A percentile compares a stretch with the other conserved stretches of the same genome.
Conservation (phyloP, 2,888 invertebrate species). For the Balanococcus diminutus region DNA sequence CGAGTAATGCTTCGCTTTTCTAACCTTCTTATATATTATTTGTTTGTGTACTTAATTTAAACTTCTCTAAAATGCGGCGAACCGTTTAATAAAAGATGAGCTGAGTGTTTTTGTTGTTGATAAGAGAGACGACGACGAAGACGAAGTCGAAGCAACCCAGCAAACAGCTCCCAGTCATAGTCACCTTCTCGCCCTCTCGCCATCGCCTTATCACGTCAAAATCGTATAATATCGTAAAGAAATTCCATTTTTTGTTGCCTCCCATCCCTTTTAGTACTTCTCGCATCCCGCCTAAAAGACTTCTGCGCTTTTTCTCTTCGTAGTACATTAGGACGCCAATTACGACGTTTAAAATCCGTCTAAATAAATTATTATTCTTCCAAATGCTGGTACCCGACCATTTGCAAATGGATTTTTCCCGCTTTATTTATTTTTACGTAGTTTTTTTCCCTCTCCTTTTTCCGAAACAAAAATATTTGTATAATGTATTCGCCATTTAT, state of each 20-base stretch:
- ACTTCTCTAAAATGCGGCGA: neutral
- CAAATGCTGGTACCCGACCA: neutral
- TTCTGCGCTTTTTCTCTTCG: neutral
- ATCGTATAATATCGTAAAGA: neutral
- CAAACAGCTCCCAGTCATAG: neutral
- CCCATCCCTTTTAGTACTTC: no score
- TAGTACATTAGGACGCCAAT: neutral
- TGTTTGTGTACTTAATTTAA: conserved; percentile 12
- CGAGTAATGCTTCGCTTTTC: neutral
- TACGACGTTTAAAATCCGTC: neutral
- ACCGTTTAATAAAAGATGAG: conserved; percentile 13
- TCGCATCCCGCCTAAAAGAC: no score
- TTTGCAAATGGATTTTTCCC: neutral
- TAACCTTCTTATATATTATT: neutral
- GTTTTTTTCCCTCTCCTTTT: neutral
- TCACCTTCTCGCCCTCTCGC: neutral
- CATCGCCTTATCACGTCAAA: neutral
- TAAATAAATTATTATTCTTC: neutral
- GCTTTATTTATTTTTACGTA: no score
- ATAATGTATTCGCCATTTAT: neutral
- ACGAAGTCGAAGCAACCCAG: neutral
- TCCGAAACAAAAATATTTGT: neutral
- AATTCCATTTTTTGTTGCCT: neutral
- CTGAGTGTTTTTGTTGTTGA: neutral
- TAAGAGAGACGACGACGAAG: neutral